Evolutionary conservation across 2,888 invertebrate genomes (phyloP).

Genomic region (Drosophila nigricruria): DNA sequence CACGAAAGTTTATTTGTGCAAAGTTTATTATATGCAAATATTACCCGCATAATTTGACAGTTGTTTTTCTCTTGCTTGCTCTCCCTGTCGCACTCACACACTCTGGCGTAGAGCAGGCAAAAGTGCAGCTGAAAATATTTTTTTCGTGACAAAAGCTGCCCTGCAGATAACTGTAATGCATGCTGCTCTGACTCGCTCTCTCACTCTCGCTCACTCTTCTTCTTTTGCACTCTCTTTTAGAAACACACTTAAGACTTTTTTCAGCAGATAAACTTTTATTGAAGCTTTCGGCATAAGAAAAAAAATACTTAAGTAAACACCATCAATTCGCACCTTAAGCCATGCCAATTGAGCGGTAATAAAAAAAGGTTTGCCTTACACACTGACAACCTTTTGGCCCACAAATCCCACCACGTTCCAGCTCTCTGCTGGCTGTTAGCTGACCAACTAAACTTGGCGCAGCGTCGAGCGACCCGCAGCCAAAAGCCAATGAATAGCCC

Average conservation of each 20-base stretch:
- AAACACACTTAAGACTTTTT: neutral
- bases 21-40: conserved; percentile 31
- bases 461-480: conserved; percentile 33
- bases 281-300: conserved; percentile 22
- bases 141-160: conserved; percentile 24
- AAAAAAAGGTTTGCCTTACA: conserved; percentile 34
- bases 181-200: neutral
- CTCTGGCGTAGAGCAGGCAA: conserved; percentile 29
- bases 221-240: neutral
- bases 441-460: conserved; percentile 58
- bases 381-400: conserved; percentile 53
- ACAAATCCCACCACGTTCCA: conserved; percentile 49
- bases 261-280: conserved; percentile 14
- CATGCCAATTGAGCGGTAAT: conserved; percentile 40
- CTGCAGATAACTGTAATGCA: conserved; percentile 24
- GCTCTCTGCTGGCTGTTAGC: conserved; percentile 30
- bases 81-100: conserved; percentile 3
- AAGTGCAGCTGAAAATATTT: conserved; percentile 46
- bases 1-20: conserved; percentile 27
- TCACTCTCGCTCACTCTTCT: neutral
- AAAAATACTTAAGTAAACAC: conserved; percentile 5
- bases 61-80: conserved; percentile 18
- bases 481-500: conserved; percentile 60
- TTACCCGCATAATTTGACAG: conserved; percentile 47
- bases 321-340: conserved; percentile 39